Evolutionary conservation across 1,140 invertebrate species (phyloP), one percentile per base, ranked within the genome.

Genomic region (Drosophila subobscura): DNA sequence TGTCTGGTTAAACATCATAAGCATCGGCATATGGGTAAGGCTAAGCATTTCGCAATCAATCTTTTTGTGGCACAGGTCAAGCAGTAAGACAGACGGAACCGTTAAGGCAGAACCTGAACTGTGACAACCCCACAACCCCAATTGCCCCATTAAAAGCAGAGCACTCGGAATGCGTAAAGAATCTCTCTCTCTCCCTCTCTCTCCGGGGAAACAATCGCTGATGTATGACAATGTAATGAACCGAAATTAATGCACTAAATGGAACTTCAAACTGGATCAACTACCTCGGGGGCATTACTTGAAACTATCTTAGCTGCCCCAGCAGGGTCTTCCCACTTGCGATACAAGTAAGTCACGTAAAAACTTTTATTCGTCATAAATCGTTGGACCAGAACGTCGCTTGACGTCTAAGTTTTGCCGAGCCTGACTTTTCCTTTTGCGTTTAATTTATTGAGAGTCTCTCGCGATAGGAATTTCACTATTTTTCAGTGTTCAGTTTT

Each of bases 211-310:
- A 41, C 60, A 74, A 59, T 78, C 78, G 52, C 60, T 89, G 67
- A 79, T 67, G 78, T 88, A 71, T 88, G 83, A 89, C 84, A 72
- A 70, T 79, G 79, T 88, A 88, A 88, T 88, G 72, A 89, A 88
- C 71, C 83, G 72, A 88, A 76, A 79, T 88, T 88, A 79, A 72
- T 76, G 77, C 61, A 74, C 74, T 77, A 71, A 83, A 83, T 78
- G 55, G 72, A 75, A 85, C 77, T 77, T 46, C 23, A 77, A 88
- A 83, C 65, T 86, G 67, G 79, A 76, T 53, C 84, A 84, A 53
- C 44, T 75, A 12, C 5, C 25, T 27, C 6, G 1, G 25, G 25
- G 25, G 25, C 25, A 37, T 37, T 12, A 37, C 33, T 37, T 37
- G 10, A 27, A 5, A 6, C 25, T 12, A 12, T 37, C 33, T 33